Evolutionary conservation across 1,140 invertebrate species (phyloP), one percentile per base, ranked within the genome.

Genomic region (Camponotus pennsylvanicus): DNA sequence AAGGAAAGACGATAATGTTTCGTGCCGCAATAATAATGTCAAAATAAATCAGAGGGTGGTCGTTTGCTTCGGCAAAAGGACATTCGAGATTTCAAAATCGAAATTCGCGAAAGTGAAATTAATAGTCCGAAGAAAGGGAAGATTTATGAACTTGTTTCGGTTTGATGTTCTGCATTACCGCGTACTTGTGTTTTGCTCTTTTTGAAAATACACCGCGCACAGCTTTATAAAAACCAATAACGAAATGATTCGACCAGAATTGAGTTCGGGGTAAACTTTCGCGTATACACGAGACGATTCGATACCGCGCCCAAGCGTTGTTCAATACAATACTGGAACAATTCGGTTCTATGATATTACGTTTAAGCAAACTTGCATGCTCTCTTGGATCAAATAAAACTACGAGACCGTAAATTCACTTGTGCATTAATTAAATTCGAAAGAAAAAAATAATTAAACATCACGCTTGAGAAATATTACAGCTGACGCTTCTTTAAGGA

Each of bases 191-290:
- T 85, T 77, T 77, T 77, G 49, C 49, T 85, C 63, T 85, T 66
- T 66, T 55, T 55, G 73, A 66, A 63, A 76, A 77, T 85, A 77
- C 61, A 76, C n/a, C 61, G 52, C 66, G 45, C 45, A 13, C 75
- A 27, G 55, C 42, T 80, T 70, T 80, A 86, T 86, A 80, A 70
- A 86, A 86, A 80, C 64, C 76, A 86, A 86, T 86, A 79, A 86
- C 66, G 66, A 80, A 86, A 42, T 71, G 76, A 77, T 79, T 79
- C 69, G 59, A 76, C 42, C 42, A 77, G 82, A 85, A 85, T 85
- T 75, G 82, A 85, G 71, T 76, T 76, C 82, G 61, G 61, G 42
- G 21, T 59, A 63, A 76, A 85, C 70, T 85, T 85, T 77, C 82
- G 27, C 69, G 71, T 64, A 66, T 32, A 84, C 37, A 63, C 79